Conservation (phyloP, 2,888 invertebrate species). For the Eupithecia tripunctaria region DNA sequence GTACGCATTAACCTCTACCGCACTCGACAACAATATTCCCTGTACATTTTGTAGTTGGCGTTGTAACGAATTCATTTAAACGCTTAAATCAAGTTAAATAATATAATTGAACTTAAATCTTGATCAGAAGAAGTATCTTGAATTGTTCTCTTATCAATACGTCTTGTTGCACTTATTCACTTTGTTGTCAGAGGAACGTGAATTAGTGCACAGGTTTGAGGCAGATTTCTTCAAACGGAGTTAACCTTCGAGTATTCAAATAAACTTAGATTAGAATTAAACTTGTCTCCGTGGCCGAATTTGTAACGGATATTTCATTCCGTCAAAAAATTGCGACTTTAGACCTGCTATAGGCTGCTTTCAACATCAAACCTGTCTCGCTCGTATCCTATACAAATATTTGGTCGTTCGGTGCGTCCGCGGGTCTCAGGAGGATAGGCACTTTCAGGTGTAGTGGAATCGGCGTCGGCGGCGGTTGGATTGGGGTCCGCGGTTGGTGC, state of each 20-base stretch:
- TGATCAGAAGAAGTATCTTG: no score
- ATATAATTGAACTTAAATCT: background rate
- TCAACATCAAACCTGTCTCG: background rate
- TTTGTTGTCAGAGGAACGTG: background rate
- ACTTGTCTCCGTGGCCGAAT: background rate
- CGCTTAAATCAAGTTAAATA: background rate
- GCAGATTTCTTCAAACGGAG: background rate
- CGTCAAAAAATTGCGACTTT: background rate
- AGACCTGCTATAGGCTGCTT: background rate
- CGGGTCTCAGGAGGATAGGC: constrained; percentile 27
- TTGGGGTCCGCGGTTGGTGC: constrained; percentile 47
- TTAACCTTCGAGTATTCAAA: background rate
- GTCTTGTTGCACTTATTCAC: background rate
- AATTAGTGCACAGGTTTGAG: background rate
- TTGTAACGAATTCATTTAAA: background rate
- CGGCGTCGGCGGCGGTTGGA: constrained; percentile 45
- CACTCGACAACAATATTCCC: background rate
- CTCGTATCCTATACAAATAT: background rate
- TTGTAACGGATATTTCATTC: background rate
- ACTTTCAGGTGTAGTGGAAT: constrained; percentile 42
- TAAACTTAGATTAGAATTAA: background rate
- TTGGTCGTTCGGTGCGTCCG: constrained; percentile 11
- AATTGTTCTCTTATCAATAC: background rate
- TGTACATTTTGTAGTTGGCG: background rate
- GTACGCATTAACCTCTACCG: background rate